Evolutionary conservation across 2,888 invertebrate species (phyloP).

Genomic region (Himalopsyche kuldschensis): DNA sequence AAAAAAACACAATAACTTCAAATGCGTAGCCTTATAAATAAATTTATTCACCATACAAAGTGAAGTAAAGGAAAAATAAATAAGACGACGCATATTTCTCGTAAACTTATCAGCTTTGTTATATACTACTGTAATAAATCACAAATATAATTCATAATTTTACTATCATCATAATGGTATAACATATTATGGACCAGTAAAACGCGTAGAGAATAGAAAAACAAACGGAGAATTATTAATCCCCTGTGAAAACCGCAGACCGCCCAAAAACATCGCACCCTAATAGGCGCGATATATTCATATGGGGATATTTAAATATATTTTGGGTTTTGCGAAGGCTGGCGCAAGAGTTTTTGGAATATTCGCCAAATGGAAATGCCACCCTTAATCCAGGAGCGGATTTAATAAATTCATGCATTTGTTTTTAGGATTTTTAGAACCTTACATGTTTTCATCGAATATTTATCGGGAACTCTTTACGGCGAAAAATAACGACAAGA

Average conservation of each 20-base stretch:
- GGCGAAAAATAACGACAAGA: too few species aligned
- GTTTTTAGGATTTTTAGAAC: too few species aligned
- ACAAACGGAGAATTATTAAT: neutral
- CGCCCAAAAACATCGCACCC: neutral
- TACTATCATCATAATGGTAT: neutral
- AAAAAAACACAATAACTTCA: too few species aligned
- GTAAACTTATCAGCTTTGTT: too few species aligned
- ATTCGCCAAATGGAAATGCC: neutral
- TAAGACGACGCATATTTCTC: too few species aligned
- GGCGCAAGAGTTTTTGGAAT: neutral
- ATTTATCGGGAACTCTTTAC: too few species aligned
- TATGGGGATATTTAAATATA: neutral
- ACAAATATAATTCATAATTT: neutral
- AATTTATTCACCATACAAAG: too few species aligned
- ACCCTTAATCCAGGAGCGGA: neutral
- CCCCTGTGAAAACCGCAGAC: neutral
- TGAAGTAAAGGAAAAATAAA: too few species aligned
- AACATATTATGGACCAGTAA: neutral
- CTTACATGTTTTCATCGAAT: too few species aligned
- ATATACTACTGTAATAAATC: neutral
- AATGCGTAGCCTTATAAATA: too few species aligned
- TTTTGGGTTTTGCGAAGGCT: neutral
- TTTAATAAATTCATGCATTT: neutral
- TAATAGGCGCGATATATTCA: neutral
- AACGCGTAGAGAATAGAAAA: neutral